phyloP scores from a whole-genome alignment of 2,797 vertebrate species.

The Schizothorax lantsangensis region DNA sequence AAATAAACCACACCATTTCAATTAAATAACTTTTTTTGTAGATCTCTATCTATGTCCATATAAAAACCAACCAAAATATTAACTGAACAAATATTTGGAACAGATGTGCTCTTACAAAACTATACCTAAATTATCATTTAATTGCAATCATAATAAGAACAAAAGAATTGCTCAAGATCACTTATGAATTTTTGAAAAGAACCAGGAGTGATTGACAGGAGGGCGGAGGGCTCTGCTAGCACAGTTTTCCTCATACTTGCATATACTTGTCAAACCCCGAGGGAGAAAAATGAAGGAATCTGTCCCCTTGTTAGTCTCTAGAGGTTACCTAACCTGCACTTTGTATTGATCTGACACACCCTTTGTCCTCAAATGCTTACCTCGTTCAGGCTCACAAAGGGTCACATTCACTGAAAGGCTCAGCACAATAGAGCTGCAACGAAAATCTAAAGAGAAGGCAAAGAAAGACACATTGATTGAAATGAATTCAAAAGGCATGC shows the following conservation, averaged over 20 bases:
- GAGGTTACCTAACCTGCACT: slow-evolving; percentile 26
- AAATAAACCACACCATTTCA: no score
- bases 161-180: slow-evolving; percentile 12
- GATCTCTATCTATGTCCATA: background rate
- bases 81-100: background rate
- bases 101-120: background rate
- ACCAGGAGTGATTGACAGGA: slow-evolving; percentile 15
- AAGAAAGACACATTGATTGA: background rate
- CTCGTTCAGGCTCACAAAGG: background rate
- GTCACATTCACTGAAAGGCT: background rate
- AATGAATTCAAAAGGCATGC: background rate
- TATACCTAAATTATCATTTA: background rate
- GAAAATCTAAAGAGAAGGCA: background rate
- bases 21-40: no score
- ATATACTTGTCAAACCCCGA: slow-evolving; percentile 32
- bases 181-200: background rate
- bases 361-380: slow-evolving; percentile 9
- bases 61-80: no score
- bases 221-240: slow-evolving; percentile 15
- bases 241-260: slow-evolving; percentile 22
- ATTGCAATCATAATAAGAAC: slow-evolving; percentile 1
- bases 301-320: slow-evolving; percentile 12
- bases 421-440: background rate
- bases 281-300: background rate
- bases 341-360: slow-evolving; percentile 28